Percentiles rank a stretch among this genome's conserved stretches.
Evolutionary conservation across 1,140 invertebrate species (phyloP).

Genomic region (Manduca sexta): DNA sequence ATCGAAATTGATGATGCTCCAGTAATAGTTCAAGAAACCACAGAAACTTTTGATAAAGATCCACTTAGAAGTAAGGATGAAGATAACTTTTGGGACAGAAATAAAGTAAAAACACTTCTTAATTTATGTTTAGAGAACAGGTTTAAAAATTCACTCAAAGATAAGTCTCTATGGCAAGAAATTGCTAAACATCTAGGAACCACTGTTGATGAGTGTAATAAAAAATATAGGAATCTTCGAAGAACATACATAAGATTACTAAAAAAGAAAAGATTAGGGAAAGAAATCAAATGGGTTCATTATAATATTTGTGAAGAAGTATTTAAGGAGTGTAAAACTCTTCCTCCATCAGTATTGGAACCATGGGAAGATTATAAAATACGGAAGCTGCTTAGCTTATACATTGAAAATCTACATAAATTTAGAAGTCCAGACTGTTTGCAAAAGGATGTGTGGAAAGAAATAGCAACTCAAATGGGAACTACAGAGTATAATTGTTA

Average conservation of each 20-base stretch:
- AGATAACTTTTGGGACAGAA: conserved; percentile 53
- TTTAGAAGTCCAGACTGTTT: conserved; percentile 40
- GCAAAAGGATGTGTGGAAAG: conserved; percentile 60
- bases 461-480: conserved; percentile 45
- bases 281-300: conserved; percentile 60
- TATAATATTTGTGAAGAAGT: conserved; percentile 55
- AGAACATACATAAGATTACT: conserved; percentile 54
- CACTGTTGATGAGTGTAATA: conserved; percentile 47
- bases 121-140: conserved; percentile 43
- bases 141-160: conserved; percentile 35
- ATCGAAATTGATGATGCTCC: conserved; percentile 38
- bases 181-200: conserved; percentile 41
- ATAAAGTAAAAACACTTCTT: conserved; percentile 50
- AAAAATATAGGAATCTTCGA: conserved; percentile 52
- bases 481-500: conserved; percentile 62
- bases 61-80: conserved; percentile 24
- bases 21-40: conserved; percentile 15
- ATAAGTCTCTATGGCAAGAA: conserved; percentile 49
- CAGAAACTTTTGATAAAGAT: conserved; percentile 25
- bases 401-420: conserved; percentile 54
- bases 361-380: conserved; percentile 59
- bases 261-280: conserved; percentile 53
- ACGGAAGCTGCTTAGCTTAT: conserved; percentile 40
- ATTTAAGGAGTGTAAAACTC: conserved; percentile 49
- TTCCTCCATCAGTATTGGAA: conserved; percentile 39